Base-by-base conservation (phyloP, 2,113 vertebrate species). In the Lamprologus callipterus region DNA sequence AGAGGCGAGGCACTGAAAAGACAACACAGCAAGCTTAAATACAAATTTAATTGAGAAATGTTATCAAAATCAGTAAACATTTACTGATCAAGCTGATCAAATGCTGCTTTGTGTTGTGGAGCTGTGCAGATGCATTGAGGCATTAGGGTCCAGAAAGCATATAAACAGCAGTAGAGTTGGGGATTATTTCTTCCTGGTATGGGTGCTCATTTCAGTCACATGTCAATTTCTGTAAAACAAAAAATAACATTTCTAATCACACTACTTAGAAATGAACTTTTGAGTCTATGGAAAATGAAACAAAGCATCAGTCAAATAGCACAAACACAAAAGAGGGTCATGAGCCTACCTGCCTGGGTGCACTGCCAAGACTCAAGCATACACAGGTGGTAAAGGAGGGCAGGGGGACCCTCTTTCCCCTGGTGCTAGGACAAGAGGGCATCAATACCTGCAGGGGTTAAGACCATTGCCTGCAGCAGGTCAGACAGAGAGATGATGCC, bases 401-500 rank as follows among this genome's bases (percentile, higher is more conserved):
- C 1, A 23, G 26, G 35, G 45, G 70, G 35, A 8, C 47, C 17
- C 5, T 28, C 23, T 75, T 33, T 3, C 45, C 11, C 58, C n/a
- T 70, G 68, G 85, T 85, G 94, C 94, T 97, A 98, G 91, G 97
- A 97, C 87, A 96, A 90, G 93, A 99, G 98, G 89, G 97, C 96
- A 10, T 99, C 97, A 10, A 99, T 98, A 85, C 98, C 98, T 91
- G 98, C 97, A 0, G 98, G 98, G 86, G 97, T 97, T 92, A 99
- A 97, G 80, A 99, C 97, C 94, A 99, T 95, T 5, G 97, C 98
- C 96, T 99, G 98, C 87, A 99, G 98, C 85, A 99, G 97, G 96
- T 99, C 98, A 0, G 98, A 99, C 58, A 99, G 97, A 68, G 98
- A 99, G 87, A 99, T 80, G 82, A 99, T 98, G 23, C 98, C 98